phyloP scores from a whole-genome alignment of 2,888 invertebrate genomes.

The Drosophila aldrichi region DNA sequence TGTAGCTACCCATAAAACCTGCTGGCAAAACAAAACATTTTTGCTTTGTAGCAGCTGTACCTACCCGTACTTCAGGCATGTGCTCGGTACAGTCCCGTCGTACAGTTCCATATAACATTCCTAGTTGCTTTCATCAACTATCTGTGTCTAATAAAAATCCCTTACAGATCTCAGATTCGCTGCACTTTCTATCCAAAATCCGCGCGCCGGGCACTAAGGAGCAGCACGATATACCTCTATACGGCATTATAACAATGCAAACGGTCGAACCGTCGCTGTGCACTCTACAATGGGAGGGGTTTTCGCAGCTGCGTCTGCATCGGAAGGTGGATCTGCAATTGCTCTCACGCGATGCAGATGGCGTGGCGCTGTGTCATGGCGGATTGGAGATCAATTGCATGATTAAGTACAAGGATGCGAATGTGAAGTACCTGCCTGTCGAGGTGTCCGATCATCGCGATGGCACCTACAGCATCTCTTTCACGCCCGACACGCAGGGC shows the following conservation, averaged over 20 bases:
- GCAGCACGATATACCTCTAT: constrained; percentile 86
- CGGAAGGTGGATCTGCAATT: constrained; percentile 87
- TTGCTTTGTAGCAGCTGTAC: background rate
- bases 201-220: constrained; percentile 85
- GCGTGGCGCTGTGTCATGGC: constrained; percentile 89
- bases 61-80: background rate
- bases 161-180: constrained; percentile 85
- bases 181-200: constrained; percentile 87
- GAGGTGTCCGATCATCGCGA: constrained; percentile 88
- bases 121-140: background rate
- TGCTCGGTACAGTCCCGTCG: background rate
- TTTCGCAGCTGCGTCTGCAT: constrained; percentile 87
- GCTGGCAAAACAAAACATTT: too few relatives aligned
- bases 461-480: constrained; percentile 88
- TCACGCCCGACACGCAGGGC: constrained; percentile 89
- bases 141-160: background rate
- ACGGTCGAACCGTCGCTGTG: constrained; percentile 88
- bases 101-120: background rate
- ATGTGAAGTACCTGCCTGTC: constrained; percentile 85
- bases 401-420: constrained; percentile 87
- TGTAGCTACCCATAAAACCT: too few relatives aligned
- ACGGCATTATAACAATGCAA: constrained; percentile 88
- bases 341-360: constrained; percentile 88
- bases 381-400: constrained; percentile 88
- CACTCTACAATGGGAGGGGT: constrained; percentile 86